Conservation (phyloP, 2,797 vertebrate species). For the Takifugu rubripes region DNA sequence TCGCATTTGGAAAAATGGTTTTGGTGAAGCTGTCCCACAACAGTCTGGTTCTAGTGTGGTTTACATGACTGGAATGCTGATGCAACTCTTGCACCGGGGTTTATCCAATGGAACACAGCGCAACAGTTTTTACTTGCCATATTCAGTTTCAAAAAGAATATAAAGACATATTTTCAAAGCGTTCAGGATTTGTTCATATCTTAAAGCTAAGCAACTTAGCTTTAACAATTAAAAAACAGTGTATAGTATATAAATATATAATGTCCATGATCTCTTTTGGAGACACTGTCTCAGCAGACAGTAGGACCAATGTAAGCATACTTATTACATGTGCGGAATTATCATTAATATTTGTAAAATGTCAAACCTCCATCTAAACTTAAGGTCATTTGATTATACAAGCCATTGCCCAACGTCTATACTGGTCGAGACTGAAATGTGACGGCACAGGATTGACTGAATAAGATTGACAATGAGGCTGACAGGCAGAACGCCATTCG, state of each 20-base stretch:
- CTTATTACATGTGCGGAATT: too few relatives aligned
- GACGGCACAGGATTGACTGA: constrained; percentile 49
- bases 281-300: too few relatives aligned
- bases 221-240: too few relatives aligned
- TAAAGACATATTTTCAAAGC: too few relatives aligned
- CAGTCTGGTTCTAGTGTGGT: constrained; percentile 39
- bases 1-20: constrained; percentile 42
- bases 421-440: constrained; percentile 59
- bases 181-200: too few relatives aligned
- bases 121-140: background rate
- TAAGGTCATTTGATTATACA: constrained; percentile 6
- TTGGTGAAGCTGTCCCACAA: constrained; percentile 30
- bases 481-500: constrained; percentile 66
- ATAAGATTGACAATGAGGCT: constrained; percentile 61
- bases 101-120: constrained; percentile 2
- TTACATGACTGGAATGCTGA: constrained; percentile 34
- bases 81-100: constrained; percentile 18
- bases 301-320: too few relatives aligned
- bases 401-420: constrained; percentile 20
- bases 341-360: too few relatives aligned
- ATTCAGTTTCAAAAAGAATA: too few relatives aligned
- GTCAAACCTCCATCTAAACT: constrained; percentile 2
- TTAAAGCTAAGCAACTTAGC: too few relatives aligned
- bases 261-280: too few relatives aligned
- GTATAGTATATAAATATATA: too few relatives aligned